Evolutionary conservation across 2,113 vertebrate species (phyloP).

Genomic region (Aegotheles bennettii): DNA sequence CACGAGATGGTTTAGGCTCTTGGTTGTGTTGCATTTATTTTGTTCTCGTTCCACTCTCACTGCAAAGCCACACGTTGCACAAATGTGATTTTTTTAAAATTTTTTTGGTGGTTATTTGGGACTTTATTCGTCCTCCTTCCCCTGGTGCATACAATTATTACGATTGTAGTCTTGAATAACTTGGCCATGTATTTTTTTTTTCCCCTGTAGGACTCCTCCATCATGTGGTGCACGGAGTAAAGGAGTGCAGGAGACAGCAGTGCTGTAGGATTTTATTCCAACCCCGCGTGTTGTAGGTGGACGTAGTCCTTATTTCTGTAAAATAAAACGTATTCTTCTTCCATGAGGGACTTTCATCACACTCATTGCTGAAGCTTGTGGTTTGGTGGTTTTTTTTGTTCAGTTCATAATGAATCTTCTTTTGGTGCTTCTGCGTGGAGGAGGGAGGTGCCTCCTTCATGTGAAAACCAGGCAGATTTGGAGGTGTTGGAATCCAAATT

Average conservation of each 20-base stretch:
- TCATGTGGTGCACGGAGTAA: neutral
- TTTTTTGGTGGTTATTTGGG: neutral
- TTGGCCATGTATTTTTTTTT: neutral
- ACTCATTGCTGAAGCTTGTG: neutral
- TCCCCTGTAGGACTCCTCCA: neutral
- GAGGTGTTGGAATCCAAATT: neutral
- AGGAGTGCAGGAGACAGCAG: neutral
- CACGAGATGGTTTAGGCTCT: neutral
- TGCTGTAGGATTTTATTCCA: slow-evolving; percentile 8
- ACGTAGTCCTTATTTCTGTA: neutral
- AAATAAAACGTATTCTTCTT: neutral
- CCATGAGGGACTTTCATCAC: neutral
- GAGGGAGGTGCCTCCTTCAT: neutral
- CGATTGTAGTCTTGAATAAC: neutral
- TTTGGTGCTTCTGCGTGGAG: neutral
- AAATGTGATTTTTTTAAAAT: neutral
- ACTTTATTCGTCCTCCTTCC: neutral
- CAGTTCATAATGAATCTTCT: neutral
- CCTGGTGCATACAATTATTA: neutral
- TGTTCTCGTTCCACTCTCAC: neutral
- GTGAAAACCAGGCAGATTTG: neutral
- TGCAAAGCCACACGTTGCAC: neutral
- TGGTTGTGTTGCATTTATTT: neutral
- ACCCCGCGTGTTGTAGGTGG: neutral
- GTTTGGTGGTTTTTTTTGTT: neutral